Percentiles rank a stretch among this genome's conserved stretches.
phyloP scores from a whole-genome alignment of 1,140 invertebrate species.

The Atta texana region DNA sequence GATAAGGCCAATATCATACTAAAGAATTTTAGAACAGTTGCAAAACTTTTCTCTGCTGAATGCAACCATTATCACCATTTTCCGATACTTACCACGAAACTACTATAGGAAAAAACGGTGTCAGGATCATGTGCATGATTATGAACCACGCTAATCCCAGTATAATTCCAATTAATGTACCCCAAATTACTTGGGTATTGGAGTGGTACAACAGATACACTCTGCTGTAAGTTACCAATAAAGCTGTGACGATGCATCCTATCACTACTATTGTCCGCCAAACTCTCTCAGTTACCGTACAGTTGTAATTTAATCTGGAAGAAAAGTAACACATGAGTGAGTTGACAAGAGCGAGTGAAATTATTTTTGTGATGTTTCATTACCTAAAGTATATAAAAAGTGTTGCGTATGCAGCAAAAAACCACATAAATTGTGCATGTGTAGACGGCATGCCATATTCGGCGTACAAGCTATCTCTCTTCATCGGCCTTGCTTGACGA shows the following conservation, averaged over 20 bases:
- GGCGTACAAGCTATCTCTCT: conserved; percentile 89
- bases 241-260: conserved; percentile 88
- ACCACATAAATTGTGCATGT: conserved; percentile 97
- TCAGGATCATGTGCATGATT: conserved; percentile 92
- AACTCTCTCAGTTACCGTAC: conserved; percentile 91
- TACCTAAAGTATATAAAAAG: conserved; percentile 96
- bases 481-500: conserved; percentile 92
- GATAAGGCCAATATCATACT: no score
- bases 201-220: conserved; percentile 96
- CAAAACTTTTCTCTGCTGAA: no score
- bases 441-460: conserved; percentile 98
- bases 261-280: conserved; percentile 90
- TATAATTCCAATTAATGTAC: conserved; percentile 90
- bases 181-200: conserved; percentile 92
- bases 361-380: conserved; percentile 56
- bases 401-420: conserved; percentile 94
- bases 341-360: not conserved
- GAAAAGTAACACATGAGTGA: conserved; percentile 33
- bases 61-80: not conserved
- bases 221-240: conserved; percentile 90
- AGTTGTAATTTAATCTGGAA: conserved; percentile 92
- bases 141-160: conserved; percentile 92
- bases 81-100: conserved; percentile 91
- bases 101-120: conserved; percentile 94
- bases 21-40: no score